Evolutionary conservation across 2,113 vertebrate species (phyloP).

Genomic region (Gobius niger): DNA sequence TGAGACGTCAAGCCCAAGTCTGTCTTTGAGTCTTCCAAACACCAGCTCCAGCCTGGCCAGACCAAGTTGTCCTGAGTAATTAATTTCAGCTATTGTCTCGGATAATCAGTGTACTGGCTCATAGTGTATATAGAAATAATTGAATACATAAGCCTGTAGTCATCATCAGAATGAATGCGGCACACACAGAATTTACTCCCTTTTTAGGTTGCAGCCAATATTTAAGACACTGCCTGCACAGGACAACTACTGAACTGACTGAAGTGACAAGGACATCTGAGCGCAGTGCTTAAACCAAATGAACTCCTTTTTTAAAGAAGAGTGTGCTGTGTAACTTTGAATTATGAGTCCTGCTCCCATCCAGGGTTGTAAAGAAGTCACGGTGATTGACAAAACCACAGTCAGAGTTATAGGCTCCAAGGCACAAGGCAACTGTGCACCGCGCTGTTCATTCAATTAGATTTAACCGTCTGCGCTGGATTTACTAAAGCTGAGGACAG

Average conservation of each 20-base stretch:
- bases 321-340: constrained; percentile 49
- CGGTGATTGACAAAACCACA: constrained; percentile 22
- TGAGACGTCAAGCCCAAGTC: too few relatives aligned
- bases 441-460: constrained; percentile 13
- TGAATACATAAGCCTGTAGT: background rate
- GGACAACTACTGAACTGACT: constrained; percentile 53
- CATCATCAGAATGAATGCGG: background rate
- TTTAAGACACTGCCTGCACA: constrained; percentile 51
- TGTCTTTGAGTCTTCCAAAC: too few relatives aligned
- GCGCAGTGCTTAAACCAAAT: constrained; percentile 50
- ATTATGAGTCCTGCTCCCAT: constrained; percentile 39
- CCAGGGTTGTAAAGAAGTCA: constrained; percentile 33
- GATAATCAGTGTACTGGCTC: too few relatives aligned
- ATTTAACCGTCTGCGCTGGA: background rate
- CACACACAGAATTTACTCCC: constrained; percentile 28
- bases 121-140: too few relatives aligned
- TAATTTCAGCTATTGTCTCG: too few relatives aligned
- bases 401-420: constrained; percentile 32
- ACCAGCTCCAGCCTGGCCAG: too few relatives aligned
- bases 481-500: constrained; percentile 9
- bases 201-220: constrained; percentile 12
- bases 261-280: constrained; percentile 50
- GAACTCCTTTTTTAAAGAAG: constrained; percentile 45
- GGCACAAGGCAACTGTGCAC: background rate
- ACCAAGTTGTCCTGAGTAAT: too few relatives aligned